Base-by-base conservation (phyloP, 2,888 invertebrate species). In the Nasonovia ribisnigri region DNA sequence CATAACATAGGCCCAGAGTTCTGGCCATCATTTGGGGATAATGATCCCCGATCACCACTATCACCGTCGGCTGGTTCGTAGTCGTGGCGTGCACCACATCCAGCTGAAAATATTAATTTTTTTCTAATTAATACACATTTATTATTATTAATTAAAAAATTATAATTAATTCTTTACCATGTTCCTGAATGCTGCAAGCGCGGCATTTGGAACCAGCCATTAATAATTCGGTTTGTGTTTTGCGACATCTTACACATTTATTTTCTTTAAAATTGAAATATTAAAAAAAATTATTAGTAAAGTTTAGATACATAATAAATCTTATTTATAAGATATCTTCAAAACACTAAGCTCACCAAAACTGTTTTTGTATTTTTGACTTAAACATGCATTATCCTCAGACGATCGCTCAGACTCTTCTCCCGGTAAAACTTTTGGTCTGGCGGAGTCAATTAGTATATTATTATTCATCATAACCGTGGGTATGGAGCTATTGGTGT, bases 1-100 rank as follows among this genome's bases (percentile, higher is more conserved):
- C 99, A 99, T 95, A 97, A 97, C 95, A 98, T 96, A 96, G 98
- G 93, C 20, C 93, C 90, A 26, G 93, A 90, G 42, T 60, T 90
- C 48, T 93, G 90, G 60, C 86, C 86, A 90, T 93, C 98, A 94
- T 97, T 97, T 95, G 97, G 97, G 95, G 97, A 96, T 94, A 97
- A 95, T 94, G 95, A 86, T 24, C 84, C 93, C 86, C 95, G 95
- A 95, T 96, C 96, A 67, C 94, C 94, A 91, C 92, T 94, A 84
- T 92, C 91, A 43, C 94, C 94, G 87, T 91, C 67, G 16, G 86
- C 67, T 91, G 90, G 92, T 92, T 88, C 88, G 84, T 91, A 92
- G 11, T 88, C 90, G 57, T 90, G 84, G n/a, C 90, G 90, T 91
- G 57, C 88, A 93, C 95, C 92, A 89, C 94, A 84, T 60, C 94